Conservation (phyloP, 2,888 invertebrate genomes). For the Vesta saturnalis region DNA sequence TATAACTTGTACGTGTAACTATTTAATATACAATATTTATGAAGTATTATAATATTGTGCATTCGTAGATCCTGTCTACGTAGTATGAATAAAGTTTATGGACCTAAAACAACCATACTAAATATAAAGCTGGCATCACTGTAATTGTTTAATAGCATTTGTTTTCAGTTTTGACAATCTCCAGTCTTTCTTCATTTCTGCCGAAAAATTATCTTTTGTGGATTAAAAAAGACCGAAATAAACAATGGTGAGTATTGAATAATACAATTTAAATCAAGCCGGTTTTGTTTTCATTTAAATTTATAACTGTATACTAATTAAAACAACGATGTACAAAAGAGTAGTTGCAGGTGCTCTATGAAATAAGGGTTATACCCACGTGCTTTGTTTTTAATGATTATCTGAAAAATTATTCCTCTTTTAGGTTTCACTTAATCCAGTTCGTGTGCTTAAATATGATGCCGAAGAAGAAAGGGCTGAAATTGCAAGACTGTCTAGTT, state of each 20-base stretch:
- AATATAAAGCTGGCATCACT: too few relatives aligned
- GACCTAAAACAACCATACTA: too few relatives aligned
- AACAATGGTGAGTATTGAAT: neutral
- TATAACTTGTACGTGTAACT: too few relatives aligned
- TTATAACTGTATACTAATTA: neutral
- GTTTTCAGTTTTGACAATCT: too few relatives aligned
- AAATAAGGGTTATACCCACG: conserved; percentile 10
- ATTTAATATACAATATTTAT: too few relatives aligned
- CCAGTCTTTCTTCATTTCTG: too few relatives aligned
- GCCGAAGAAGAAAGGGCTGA: conserved; percentile 99
- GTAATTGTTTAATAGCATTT: too few relatives aligned
- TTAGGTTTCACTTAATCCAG: conserved; percentile 90
- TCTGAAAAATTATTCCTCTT: conserved; percentile 22
- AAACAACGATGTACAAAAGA: neutral
- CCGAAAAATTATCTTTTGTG: too few relatives aligned
- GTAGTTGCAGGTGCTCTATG: neutral
- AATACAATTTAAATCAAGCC: neutral
- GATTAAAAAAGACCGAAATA: too few relatives aligned
- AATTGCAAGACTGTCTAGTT: conserved; percentile 95
- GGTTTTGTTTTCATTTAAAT: neutral
- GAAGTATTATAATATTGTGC: too few relatives aligned
- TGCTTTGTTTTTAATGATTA: neutral
- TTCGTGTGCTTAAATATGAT: conserved; percentile 92
- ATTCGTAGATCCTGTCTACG: too few relatives aligned
- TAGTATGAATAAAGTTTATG: too few relatives aligned